phyloP scores from a whole-genome alignment of 1,140 invertebrate species.

The Drosophila saltans region DNA sequence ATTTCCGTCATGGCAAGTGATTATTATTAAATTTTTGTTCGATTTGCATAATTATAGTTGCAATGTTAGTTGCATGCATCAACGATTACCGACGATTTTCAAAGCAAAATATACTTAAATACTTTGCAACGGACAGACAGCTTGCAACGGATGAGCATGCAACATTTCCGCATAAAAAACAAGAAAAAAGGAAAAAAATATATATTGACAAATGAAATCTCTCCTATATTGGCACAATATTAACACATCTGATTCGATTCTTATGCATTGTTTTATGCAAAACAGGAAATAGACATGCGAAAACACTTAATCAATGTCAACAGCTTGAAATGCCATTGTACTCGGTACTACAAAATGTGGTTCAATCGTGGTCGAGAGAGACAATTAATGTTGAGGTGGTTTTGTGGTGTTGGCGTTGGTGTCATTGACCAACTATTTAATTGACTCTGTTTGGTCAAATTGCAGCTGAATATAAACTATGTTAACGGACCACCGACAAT shows the following conservation, averaged over 20 bases:
- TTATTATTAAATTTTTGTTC: slow-evolving; percentile 38
- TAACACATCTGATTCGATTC: slow-evolving; percentile 28
- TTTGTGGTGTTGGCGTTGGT: slow-evolving; percentile 6
- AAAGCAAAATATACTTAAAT: slow-evolving; percentile 46
- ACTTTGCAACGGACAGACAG: slow-evolving; percentile 32
- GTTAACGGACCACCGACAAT: slow-evolving; percentile 38
- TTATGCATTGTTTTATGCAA: slow-evolving; percentile 56
- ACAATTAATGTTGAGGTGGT: slow-evolving; percentile 5
- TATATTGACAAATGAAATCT: slow-evolving; percentile 16
- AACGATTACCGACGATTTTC: slow-evolving; percentile 3
- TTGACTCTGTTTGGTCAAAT: slow-evolving; percentile 55
- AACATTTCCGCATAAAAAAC: slow-evolving; percentile 39
- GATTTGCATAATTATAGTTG: slow-evolving; percentile 56
- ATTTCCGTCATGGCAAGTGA: slow-evolving; percentile 46
- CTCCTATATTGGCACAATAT: slow-evolving; percentile 24
- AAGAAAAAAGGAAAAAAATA: slow-evolving; percentile 21
- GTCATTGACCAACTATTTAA: slow-evolving; percentile 47
- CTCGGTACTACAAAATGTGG: slow-evolving; percentile 39
- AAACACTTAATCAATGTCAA: slow-evolving; percentile 71
- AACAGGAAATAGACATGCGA: slow-evolving; percentile 58
- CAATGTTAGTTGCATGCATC: slow-evolving; percentile 47
- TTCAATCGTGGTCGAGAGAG: slow-evolving; percentile 38
- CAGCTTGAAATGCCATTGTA: slow-evolving; percentile 57
- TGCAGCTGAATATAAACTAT: slow-evolving; percentile 48
- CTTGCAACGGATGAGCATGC: slow-evolving; percentile 46